Evolutionary conservation across 2,888 invertebrate species (phyloP), one percentile per base, ranked within the genome.

Genomic region (Diplolepis rosae): DNA sequence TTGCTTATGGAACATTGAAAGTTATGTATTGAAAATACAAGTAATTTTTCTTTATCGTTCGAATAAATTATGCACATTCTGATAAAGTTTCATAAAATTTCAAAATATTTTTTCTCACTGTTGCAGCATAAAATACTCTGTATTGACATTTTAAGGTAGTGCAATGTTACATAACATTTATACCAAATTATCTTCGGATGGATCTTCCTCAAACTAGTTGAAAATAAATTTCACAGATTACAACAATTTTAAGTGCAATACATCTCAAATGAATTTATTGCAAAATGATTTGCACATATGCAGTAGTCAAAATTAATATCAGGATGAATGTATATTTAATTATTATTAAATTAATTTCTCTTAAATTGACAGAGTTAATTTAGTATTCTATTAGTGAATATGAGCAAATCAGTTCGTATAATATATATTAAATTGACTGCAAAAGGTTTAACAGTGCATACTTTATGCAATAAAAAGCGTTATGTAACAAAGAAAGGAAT

Each of bases 1-100:
- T 83, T 82, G 83, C 83, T 39, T 76, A 77, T 75, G 77, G 76
- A 72, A 76, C 77, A 71, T 75, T 78, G 74, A 79, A 77, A 70
- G 13, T 61, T 39, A 35, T 24, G 27, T 39, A 15, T 48, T 22
- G 48, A 48, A 48, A 48, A 48, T 48, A 48, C 22, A 48, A 22
- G 18, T 22, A 22, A 48, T 48, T 48, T 48, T 48, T 22, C 18
- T 11, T 22, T n/a, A n/a, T n/a, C n/a, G 11, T 9, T 15, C 48
- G 48, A 18, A 48, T 15, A 48, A 48, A 48, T 48, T 48, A 48
- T 11, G 11, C 22, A 48, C 1, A 35, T n/a, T 61, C 32, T 24
- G 35, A 35, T 35, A 24, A 24, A 13, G 27, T n/a, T 22, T 35
- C 30, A 6, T 13, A 22, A 24, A 52, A 66, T 22, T 65, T 45